Evolutionary conservation across 2,797 vertebrate genomes (phyloP), one percentile per base, ranked within the genome.

Genomic region (Micrastur ruficollis): DNA sequence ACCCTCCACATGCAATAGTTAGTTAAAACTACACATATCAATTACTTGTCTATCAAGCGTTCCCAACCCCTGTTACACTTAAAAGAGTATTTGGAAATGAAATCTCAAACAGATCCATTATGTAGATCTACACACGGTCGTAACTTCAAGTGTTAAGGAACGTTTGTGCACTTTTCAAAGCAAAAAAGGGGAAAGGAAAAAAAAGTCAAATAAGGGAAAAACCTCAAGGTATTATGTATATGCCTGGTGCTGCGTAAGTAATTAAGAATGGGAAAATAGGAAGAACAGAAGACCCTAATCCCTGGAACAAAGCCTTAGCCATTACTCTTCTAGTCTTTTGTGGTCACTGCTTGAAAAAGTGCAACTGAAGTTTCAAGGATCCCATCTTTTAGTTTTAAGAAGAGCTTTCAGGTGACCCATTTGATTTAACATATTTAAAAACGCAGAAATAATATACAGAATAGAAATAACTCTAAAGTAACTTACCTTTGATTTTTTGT

Each of bases 401-500:
- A 34, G 46, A 83, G 52, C 66, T 53, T 81, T 84, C 75, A 86
- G 59, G 65, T 65, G 49, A 79, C 50, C 47, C 15, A 4, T 34
- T 26, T 40, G 27, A 67, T 34, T 58, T 42, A 72, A 90, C 12
- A 12, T 25, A 88, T 81, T 91, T 72, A 36, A 87, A 82, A 70
- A 53, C 18, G 46, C 72, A 83, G 79, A 81, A 95, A 79, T 29
- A 53, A 92, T 5, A 78, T 10, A 88, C 26, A 59, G 86, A 90
- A 83, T 38, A 96, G 83, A 95, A 97, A 71, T 65, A 97, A 93
- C 93, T 97, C 91, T 92, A 93, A 95, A 97, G 94, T 87, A 96
- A 97, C 98, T 96, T 98, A 98, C 98, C 98, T 98, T 98, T 98
- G 98, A 97, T 97, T 98, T 98, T 98, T 98, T 98, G 98, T 98